Conservation (phyloP, 2,113 vertebrate genomes). For the Bettongia penicillata region DNA sequence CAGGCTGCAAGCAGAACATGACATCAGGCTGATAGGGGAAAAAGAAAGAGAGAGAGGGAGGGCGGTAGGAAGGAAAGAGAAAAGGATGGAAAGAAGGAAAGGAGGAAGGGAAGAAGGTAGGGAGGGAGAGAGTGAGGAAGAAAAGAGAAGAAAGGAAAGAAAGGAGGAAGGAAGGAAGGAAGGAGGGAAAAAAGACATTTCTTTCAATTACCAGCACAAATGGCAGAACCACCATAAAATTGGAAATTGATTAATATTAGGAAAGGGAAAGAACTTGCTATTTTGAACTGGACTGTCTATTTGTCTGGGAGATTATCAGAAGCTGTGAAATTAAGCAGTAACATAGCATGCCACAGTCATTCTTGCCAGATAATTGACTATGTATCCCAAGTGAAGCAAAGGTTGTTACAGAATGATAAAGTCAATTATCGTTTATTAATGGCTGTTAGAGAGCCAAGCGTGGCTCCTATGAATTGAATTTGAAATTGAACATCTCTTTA, state of each 20-base stretch:
- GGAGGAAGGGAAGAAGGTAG: not conserved
- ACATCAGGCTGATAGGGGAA: not conserved
- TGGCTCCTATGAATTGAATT: slow-evolving; percentile 53
- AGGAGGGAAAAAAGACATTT: not conserved
- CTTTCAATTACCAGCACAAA: not conserved
- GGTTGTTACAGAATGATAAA: slow-evolving; percentile 22
- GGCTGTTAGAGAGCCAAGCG: slow-evolving; percentile 36
- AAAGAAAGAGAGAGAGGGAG: not conserved
- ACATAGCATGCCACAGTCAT: rapidly evolving
- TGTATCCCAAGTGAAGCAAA: not conserved
- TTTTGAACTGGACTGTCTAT: not conserved
- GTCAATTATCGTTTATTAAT: slow-evolving; percentile 40
- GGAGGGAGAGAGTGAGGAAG: no score
- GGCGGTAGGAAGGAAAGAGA: not conserved
- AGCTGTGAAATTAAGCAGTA: slow-evolving; percentile 44
- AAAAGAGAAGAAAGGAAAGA: no score
- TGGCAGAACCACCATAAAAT: not conserved
- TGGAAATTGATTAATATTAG: not conserved
- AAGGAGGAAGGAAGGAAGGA: no score
- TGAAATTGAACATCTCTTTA: slow-evolving; percentile 41
- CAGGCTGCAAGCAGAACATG: not conserved
- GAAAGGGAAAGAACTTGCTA: not conserved
- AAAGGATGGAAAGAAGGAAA: not conserved
- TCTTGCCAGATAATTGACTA: slow-evolving; percentile 18
- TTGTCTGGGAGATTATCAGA: rapidly evolving